Percentiles rank a stretch among this genome's conserved stretches.
Conservation (phyloP, 2,797 vertebrate genomes). For the Aulostomus chinensis region DNA sequence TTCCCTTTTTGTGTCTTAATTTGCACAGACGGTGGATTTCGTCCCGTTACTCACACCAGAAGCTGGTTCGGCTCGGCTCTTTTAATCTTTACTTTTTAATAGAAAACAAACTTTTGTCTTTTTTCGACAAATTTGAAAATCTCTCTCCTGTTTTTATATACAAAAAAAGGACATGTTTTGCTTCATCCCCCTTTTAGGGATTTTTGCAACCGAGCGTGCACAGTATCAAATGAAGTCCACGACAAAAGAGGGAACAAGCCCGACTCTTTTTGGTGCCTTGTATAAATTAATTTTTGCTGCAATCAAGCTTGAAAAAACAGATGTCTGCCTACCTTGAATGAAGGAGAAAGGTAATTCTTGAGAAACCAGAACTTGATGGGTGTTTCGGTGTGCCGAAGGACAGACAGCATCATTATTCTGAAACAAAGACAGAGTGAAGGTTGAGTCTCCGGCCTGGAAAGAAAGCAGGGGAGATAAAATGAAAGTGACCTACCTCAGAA, state of each 20-base stretch:
- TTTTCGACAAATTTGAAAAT: no score
- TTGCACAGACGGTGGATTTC: no score
- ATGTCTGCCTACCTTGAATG: constrained; percentile 87
- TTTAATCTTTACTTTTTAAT: no score
- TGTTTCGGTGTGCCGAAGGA: constrained; percentile 90
- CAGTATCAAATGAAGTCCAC: constrained; percentile 5
- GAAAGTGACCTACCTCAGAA: constrained; percentile 85
- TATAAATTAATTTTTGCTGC: constrained; percentile 2
- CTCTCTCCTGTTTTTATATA: no score
- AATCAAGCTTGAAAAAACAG: not conserved
- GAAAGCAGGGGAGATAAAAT: not conserved
- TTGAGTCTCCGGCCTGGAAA: constrained; percentile 11
- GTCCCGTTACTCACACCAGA: no score
- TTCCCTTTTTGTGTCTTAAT: not conserved
- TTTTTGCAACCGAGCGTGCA: no score
- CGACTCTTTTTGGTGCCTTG: constrained; percentile 9
- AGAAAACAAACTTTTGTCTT: no score
- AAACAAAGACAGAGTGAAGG: constrained; percentile 38
- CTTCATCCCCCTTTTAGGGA: not conserved
- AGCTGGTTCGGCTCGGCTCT: no score
- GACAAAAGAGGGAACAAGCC: constrained; percentile 16
- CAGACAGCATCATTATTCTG: constrained; percentile 99
- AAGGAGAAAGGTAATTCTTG: constrained; percentile 96
- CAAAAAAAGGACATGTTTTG: no score
- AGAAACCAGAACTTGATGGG: constrained; percentile 99